phyloP scores from a whole-genome alignment of 1,140 invertebrate species.

The Atta colombica region DNA sequence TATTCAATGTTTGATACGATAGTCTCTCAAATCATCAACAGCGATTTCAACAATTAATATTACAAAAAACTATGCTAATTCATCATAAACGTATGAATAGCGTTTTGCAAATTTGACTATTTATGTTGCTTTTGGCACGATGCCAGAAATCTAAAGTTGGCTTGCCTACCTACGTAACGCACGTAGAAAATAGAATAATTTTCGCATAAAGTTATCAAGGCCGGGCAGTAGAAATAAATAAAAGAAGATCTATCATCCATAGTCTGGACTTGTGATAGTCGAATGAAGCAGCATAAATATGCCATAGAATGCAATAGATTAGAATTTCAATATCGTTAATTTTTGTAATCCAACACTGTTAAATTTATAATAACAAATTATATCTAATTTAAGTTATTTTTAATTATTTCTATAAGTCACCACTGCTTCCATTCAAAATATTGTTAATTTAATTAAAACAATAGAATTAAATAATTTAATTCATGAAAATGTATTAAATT shows the following conservation, averaged over 20 bases:
- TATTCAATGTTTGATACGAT: conserved; percentile 18
- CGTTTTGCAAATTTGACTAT: conserved; percentile 61
- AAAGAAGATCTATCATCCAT: conserved; percentile 1
- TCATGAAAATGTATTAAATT: no score
- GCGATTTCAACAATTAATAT: neutral
- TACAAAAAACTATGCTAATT: neutral
- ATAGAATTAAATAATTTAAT: no score
- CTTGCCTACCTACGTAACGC: conserved; percentile 53
- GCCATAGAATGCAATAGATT: neutral
- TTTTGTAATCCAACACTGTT: no score
- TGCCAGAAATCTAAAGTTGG: conserved; percentile 72
- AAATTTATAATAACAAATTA: no score
- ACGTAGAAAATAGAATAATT: conserved; percentile 72
- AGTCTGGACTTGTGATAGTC: neutral
- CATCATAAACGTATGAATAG: conserved; percentile 4
- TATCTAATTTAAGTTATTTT: no score
- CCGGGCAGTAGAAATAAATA: conserved; percentile 36
- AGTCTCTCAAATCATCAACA: neutral
- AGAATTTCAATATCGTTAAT: neutral
- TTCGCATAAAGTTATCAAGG: conserved; percentile 70
- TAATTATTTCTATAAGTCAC: no score
- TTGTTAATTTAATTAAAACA: no score
- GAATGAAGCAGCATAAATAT: conserved; percentile 21
- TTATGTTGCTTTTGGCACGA: conserved; percentile 58
- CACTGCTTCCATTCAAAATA: no score